A percentile compares a stretch with the other conserved stretches of the same genome.
phyloP scores from a whole-genome alignment of 2,797 vertebrate genomes.

The Platalea minor region DNA sequence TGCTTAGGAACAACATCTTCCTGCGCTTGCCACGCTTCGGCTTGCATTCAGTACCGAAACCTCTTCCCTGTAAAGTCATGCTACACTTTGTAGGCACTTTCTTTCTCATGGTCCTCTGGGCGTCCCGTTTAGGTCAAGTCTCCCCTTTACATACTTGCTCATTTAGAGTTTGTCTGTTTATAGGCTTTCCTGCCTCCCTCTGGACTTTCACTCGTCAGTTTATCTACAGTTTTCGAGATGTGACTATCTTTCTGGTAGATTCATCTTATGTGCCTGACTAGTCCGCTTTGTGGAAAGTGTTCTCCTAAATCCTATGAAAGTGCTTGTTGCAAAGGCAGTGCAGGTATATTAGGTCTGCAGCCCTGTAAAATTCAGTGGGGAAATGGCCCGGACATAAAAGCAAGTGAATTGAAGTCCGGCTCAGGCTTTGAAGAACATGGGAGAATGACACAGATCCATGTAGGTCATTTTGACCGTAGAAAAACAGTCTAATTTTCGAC shows the following conservation, averaged over 20 bases:
- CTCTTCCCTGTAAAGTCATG: not conserved
- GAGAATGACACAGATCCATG: not conserved
- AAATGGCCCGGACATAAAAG: not conserved
- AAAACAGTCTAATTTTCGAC: not conserved
- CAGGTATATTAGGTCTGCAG: not conserved
- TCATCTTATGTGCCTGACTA: not conserved
- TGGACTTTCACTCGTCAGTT: not conserved
- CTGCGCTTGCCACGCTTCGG: accelerated
- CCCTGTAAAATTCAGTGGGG: not conserved
- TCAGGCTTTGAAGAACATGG: not conserved
- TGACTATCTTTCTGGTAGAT: accelerated
- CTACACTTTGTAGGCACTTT: not conserved
- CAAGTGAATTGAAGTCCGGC: not conserved
- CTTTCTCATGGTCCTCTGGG: not conserved
- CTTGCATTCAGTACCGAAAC: not conserved
- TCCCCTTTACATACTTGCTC: not conserved
- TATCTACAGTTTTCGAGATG: not conserved
- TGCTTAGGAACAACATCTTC: not conserved
- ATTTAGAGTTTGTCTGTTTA: not conserved
- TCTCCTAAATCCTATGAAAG: not conserved
- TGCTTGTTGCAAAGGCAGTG: not conserved
- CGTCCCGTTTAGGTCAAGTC: not conserved
- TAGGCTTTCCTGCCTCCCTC: not conserved
- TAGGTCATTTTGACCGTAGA: not conserved
- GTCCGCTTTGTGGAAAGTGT: not conserved